Base-by-base conservation (phyloP, 2,888 invertebrate genomes). In the Nephrotoma appendiculata region DNA sequence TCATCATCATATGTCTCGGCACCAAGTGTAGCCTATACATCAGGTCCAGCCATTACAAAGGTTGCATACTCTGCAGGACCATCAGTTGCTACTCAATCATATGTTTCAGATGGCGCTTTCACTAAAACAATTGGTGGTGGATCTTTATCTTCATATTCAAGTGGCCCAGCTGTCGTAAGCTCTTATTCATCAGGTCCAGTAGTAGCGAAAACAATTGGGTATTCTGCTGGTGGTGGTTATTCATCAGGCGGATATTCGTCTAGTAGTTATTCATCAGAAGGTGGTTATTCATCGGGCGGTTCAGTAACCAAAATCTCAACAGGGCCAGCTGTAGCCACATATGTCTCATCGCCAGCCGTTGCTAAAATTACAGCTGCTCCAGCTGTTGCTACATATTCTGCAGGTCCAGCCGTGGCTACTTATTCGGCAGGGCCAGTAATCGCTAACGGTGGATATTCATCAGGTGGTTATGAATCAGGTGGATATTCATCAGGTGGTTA, bases 391-490 rank as follows among this genome's bases (percentile, higher is more conserved):
- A 4, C 86, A 88, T 9, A 86, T 11, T 44, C 88, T 71, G 87
- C 87, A 19, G 88, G 88, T 6, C 87, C 88, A 11, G 86, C 87
- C 0, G 43, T 88, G 7, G 87, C 88, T 12, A 90, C 88, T 42
- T 88, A 88, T 11, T 86, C 87, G 85, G 48, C 87, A 11, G 87
- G 87, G 52, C 87, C 87, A 45, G 87, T 87, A 44, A 41, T 87
- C 19, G 57, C 83, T 41, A 88, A 87, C 84, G 48, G 87, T 7
- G 87, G 44, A 15, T 90, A 90, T 0, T 90, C 91, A 4, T 90
- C 89, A 7, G 87, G 88, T 11, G 92, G 92, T 15, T 92, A 92
- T 0, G 92, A 92, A 1, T 92, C 92, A 0, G 19, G 86, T 41
- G 83, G 86, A 15, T 90, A 90, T 0, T 90, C 91, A 4, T 90